Base-by-base conservation (phyloP, 2,797 vertebrate species). In the Gadopsis bispinosus region DNA sequence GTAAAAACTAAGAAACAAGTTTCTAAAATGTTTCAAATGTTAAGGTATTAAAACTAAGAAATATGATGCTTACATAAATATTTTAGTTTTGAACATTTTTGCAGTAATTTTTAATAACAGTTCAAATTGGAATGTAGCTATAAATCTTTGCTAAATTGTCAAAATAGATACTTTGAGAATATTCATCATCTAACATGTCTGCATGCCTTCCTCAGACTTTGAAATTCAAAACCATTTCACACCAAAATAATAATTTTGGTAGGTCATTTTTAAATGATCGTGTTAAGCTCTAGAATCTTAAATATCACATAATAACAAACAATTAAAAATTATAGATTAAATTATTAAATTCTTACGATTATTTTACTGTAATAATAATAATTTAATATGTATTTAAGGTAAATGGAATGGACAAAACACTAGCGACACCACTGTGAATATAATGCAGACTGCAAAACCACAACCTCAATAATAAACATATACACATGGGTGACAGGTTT, bases 401-500 rank as follows among this genome's bases (percentile, higher is more conserved):
- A 58, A 11, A 58, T n/a, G 0, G 9, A 16, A 16, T 16, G 7
- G 20, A 20, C 12, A 70, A 26, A 59, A 54, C 5, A n/a, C 35
- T 43, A 3, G 7, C 12, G 53, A 62, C 17, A 41, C n/a, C 2
- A 9, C 14, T 33, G 7, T 33, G 7, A 17, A 33, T 19, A 29
- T 39, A 29, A 54, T 19, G 19, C 19, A 48, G 4, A 56, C 19
- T 37, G 2, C 8, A 60, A 56, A 5, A 43, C 3, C 3, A 20
- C n/a, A 71, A 65, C 11, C 54, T 31, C 0, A 39, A 22, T 17
- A n/a, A 50, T 59, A 50, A 48, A 74, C 10, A 65, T 26, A 53
- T 12, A 11, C 20, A 56, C 35, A 59, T 73, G 60, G 29, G 63
- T 26, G 65, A 48, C n/a, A 53, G 14, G 35, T 77, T 43, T 47